phyloP scores from a whole-genome alignment of 2,888 invertebrate genomes.

The Macrophya annulata region DNA sequence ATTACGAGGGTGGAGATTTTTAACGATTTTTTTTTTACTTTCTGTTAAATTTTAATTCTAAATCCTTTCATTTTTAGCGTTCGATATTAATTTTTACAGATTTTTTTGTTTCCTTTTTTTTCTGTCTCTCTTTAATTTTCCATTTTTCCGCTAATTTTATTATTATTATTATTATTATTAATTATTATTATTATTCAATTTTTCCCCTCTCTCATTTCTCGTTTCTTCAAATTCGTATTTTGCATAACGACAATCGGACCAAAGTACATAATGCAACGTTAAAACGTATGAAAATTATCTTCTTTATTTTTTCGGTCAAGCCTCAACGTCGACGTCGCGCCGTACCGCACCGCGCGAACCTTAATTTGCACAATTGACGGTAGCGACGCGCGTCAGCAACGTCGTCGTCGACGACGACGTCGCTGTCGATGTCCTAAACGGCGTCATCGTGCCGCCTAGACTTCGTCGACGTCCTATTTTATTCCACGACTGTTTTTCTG shows the following conservation, averaged over 20 bases:
- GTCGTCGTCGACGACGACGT: not conserved
- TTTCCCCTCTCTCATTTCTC: not conserved
- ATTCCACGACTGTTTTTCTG: conserved; percentile 56
- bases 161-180: too few species aligned
- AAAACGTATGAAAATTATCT: not conserved
- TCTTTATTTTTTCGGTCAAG: not conserved
- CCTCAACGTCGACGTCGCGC: too few species aligned
- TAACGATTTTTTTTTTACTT: not conserved
- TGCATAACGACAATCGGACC: not conserved
- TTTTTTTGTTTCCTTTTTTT: too few species aligned
- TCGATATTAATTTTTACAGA: too few species aligned
- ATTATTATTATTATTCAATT: too few species aligned
- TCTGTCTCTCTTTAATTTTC: too few species aligned
- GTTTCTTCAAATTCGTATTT: not conserved
- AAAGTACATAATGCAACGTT: too few species aligned
- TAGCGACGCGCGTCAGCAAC: not conserved
- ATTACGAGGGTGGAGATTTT: not conserved
- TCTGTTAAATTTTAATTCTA: not conserved
- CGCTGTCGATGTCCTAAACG: conserved; percentile 19
- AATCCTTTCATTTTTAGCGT: not conserved
- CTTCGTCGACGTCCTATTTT: conserved; percentile 47
- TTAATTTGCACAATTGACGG: not conserved
- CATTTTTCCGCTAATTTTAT: too few species aligned
- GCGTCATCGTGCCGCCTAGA: conserved; percentile 26
- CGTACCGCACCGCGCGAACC: not conserved